Evolutionary conservation across 2,888 invertebrate genomes (phyloP).

Genomic region (Nomada goodeniana): DNA sequence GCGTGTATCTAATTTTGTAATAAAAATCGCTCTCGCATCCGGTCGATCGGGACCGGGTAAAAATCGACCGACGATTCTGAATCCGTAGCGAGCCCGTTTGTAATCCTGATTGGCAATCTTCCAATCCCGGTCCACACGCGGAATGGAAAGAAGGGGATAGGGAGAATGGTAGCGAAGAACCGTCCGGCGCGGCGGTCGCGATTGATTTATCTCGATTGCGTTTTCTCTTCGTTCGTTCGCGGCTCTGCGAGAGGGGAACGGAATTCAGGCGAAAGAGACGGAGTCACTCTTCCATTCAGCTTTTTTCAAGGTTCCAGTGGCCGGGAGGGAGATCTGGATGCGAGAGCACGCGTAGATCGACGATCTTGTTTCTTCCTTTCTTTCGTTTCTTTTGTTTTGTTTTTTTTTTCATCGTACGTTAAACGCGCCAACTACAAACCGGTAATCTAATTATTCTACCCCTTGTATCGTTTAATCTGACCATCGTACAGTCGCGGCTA

Average conservation of each 20-base stretch:
- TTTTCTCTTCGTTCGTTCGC: constrained; percentile 36
- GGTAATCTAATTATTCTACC: constrained; percentile 57
- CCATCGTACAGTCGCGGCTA: constrained; percentile 13
- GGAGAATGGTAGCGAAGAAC: constrained; percentile 46
- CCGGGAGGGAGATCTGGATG: neutral
- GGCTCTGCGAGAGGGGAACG: neutral
- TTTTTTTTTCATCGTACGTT: constrained; percentile 9
- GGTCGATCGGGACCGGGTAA: constrained; percentile 26
- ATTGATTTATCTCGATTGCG: constrained; percentile 63
- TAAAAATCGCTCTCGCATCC: constrained; percentile 49
- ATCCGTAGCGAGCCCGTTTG: constrained; percentile 50
- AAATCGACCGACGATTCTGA: constrained; percentile 47
- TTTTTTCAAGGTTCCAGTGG: constrained; percentile 23
- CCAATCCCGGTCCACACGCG: constrained; percentile 40
- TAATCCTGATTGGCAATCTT: constrained; percentile 61
- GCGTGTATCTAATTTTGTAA: constrained; percentile 36
- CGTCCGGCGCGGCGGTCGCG: constrained; percentile 20
- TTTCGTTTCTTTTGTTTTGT: neutral
- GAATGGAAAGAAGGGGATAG: constrained; percentile 23
- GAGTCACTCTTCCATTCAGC: constrained; percentile 30
- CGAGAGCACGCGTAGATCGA: constrained; percentile 30
- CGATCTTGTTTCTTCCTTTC: neutral
- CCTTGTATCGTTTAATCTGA: constrained; percentile 23
- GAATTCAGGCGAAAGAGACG: constrained; percentile 10
- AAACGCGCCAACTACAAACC: constrained; percentile 50